A percentile compares a stretch with the other conserved stretches of the same genome.
These are phyloP conservation scores for Ladona fulva DNA, from an alignment of 1,140 invertebrate species.

Conservation along the genomic window DNA sequence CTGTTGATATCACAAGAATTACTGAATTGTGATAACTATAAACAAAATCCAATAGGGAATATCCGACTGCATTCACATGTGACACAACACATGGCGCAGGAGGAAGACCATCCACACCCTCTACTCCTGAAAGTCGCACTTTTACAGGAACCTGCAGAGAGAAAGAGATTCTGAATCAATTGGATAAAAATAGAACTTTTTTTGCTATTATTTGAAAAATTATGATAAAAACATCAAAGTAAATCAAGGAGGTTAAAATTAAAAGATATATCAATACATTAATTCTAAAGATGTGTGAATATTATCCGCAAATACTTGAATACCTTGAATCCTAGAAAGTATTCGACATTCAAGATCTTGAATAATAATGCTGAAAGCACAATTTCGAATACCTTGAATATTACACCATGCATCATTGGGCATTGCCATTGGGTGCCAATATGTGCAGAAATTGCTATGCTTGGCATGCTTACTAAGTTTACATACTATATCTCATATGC, in stretches of 20 bases:
- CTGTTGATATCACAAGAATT: not conserved
- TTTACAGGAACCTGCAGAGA: not conserved
- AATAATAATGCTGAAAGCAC: too few relatives aligned
- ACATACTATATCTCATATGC: not conserved
- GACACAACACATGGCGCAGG: not conserved
- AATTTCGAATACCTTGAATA: too few relatives aligned
- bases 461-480: too few relatives aligned
- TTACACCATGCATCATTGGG: too few relatives aligned
- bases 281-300: too few relatives aligned
- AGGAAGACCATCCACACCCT: not conserved
- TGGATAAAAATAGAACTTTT: not conserved
- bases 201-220: not conserved
- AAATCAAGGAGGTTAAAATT: not conserved
- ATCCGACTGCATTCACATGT: not conserved
- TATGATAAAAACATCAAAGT: not conserved
- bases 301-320: too few relatives aligned
- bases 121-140: not conserved
- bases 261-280: too few relatives aligned
- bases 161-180: not conserved
- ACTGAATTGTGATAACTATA: not conserved
- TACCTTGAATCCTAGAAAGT: too few relatives aligned
- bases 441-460: too few relatives aligned
- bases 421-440: too few relatives aligned
- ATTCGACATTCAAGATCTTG: too few relatives aligned
- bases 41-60: not conserved